Evolutionary conservation across 2,113 vertebrate genomes (phyloP).

Genomic region (Alexandromys fortis): DNA sequence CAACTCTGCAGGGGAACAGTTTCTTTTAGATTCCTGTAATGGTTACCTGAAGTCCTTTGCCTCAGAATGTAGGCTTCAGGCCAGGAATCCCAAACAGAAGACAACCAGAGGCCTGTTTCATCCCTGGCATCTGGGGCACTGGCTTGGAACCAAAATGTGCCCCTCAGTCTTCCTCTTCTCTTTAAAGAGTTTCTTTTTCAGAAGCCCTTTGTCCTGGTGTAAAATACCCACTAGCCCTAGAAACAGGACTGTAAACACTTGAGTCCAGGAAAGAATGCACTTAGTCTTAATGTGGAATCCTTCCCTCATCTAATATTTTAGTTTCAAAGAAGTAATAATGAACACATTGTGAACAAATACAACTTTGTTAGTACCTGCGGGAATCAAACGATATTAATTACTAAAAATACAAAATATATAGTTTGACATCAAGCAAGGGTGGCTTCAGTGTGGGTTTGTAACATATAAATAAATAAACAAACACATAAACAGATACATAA

Average conservation of each 20-base stretch:
- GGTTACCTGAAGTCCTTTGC: conserved; percentile 20
- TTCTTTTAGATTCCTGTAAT: conserved; percentile 63
- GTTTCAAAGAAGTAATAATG: conserved; percentile 39
- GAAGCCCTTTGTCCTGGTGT: not conserved
- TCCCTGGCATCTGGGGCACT: not conserved
- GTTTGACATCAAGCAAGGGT: not conserved
- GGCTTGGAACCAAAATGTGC: not conserved
- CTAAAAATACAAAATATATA: not conserved
- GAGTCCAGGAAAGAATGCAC: not conserved
- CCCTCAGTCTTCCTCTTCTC: not conserved
- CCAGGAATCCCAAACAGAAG: not conserved
- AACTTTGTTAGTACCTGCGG: not conserved
- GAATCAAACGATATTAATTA: conserved; percentile 14
- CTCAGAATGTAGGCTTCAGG: not conserved
- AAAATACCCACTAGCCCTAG: not conserved
- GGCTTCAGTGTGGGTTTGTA: conserved; percentile 16
- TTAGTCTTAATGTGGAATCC: not conserved
- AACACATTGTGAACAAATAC: not conserved
- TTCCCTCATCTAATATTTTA: not conserved
- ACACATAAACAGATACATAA: not conserved
- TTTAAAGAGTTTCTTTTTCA: conserved; percentile 22
- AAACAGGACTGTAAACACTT: conserved; percentile 38
- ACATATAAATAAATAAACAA: not conserved
- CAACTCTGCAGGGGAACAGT: not conserved
- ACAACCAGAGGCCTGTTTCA: not conserved